These are phyloP conservation scores for Sarotherodon lohbergeri DNA, from an alignment of 2,113 vertebrate species.

Conservation along the genomic window DNA sequence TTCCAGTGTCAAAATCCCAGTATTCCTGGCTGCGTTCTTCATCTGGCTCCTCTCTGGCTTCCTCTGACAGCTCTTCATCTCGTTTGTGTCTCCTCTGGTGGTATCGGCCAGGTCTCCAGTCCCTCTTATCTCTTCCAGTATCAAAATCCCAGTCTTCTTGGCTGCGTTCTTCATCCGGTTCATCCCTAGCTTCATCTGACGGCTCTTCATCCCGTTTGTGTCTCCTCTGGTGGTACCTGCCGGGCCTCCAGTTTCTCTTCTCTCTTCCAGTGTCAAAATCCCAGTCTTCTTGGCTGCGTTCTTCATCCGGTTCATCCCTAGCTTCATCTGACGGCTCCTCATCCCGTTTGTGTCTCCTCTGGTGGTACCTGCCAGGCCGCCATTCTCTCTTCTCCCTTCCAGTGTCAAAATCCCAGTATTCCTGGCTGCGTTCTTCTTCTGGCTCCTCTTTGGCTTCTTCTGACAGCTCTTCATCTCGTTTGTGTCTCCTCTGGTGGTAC, in stretches of 20 bases:
- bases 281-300: not conserved
- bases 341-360: slow-evolving; percentile 35
- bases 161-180: not conserved
- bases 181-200: not conserved
- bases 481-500: slow-evolving; percentile 40
- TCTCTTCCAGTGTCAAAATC: slow-evolving; percentile 7
- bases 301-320: not conserved
- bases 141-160: slow-evolving; percentile 31
- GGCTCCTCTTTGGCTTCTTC: not conserved
- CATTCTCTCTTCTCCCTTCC: slow-evolving; percentile 16
- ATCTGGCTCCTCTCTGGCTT: too few relatives aligned
- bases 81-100: slow-evolving; percentile 42
- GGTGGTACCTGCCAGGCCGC: slow-evolving; percentile 27
- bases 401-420: not conserved
- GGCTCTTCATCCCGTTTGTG: slow-evolving; percentile 40
- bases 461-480: slow-evolving; percentile 28
- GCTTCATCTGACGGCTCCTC: slow-evolving; percentile 14
- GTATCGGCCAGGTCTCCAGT: slow-evolving; percentile 16
- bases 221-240: slow-evolving; percentile 32
- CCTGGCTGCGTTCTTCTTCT: slow-evolving; percentile 45
- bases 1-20: slow-evolving; percentile 3
- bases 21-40: not conserved
- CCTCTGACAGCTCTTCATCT: slow-evolving; percentile 19
- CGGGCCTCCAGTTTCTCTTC: slow-evolving; percentile 22
- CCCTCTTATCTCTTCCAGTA: not conserved